Conservation (phyloP, 2,888 invertebrate species). For the Lochmaea crataegi region DNA sequence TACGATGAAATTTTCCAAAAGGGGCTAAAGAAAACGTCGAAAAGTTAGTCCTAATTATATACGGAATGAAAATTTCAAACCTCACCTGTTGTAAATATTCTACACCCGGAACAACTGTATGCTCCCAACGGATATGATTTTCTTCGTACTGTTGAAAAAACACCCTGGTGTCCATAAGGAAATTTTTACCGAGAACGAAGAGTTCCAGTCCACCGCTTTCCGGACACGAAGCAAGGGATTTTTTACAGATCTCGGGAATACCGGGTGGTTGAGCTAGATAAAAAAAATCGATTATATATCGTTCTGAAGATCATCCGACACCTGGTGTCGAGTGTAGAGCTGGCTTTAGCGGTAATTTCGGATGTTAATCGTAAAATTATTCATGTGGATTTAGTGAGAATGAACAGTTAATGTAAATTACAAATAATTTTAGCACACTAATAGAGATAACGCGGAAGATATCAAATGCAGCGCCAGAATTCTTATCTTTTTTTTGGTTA, state of each 20-base stretch:
- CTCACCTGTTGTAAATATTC: conserved; percentile 87
- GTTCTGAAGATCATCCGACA: conserved; percentile 96
- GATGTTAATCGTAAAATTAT: neutral
- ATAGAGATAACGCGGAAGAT: neutral
- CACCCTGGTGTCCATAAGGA: conserved; percentile 89
- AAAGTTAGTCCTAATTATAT: neutral
- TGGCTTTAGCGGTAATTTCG: neutral
- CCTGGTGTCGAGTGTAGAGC: too few species aligned
- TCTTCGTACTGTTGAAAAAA: conserved; percentile 76
- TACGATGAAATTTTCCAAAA: too few species aligned
- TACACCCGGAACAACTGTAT: conserved; percentile 85
- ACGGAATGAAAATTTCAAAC: neutral
- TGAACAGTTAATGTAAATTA: neutral
- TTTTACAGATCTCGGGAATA: conserved; percentile 91
- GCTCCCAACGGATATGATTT: conserved; percentile 78
- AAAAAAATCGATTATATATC: conserved; percentile 52
- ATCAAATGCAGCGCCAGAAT: neutral
- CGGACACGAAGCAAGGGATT: conserved; percentile 83
- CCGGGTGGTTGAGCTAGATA: conserved; percentile 88
- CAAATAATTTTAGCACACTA: neutral
- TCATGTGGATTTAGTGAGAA: neutral
- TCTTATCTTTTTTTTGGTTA: neutral
- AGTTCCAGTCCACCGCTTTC: conserved; percentile 85
- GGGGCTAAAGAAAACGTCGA: too few species aligned
- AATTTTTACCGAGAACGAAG: conserved; percentile 91